A percentile compares a stretch with the other conserved stretches of the same genome.
Conservation (phyloP, 37 sponge, comb jelly and placozoan genomes). For the Chondrilla cf. caribensis region DNA sequence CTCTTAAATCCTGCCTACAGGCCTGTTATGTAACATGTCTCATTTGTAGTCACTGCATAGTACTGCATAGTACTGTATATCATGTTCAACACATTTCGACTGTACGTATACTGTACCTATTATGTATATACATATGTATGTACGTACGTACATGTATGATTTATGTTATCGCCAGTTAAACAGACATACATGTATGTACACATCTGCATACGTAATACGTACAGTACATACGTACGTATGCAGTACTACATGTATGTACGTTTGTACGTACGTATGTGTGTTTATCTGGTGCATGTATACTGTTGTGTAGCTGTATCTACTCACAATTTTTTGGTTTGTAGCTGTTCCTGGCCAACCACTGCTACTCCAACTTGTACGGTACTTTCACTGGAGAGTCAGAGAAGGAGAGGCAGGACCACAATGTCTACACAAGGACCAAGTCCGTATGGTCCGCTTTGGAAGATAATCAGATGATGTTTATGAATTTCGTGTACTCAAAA, state of each 20-base stretch:
- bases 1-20: no score
- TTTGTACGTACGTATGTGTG: no score
- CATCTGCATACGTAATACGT: not conserved
- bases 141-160: not conserved
- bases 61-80: no score
- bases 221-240: no score
- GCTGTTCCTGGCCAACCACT: conserved; percentile 74
- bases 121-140: not conserved
- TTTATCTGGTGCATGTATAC: not conserved
- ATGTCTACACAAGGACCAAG: conserved; percentile 49
- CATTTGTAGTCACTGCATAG: no score
- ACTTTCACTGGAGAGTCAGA: conserved; percentile 77
- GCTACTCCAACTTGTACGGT: conserved; percentile 78
- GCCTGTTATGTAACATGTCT: no score
- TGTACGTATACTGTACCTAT: not conserved
- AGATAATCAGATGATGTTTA: conserved; percentile 32
- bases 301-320: not conserved
- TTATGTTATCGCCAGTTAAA: no score
- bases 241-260: no score
- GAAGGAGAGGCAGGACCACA: conserved; percentile 56
- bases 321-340: conserved; percentile 3
- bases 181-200: no score
- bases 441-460: conserved; percentile 75
- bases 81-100: no score
- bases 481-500: conserved; percentile 73